A percentile compares a stretch with the other conserved stretches of the same genome.
phyloP scores from a whole-genome alignment of 2,113 vertebrate species.

The Tyto alba region DNA sequence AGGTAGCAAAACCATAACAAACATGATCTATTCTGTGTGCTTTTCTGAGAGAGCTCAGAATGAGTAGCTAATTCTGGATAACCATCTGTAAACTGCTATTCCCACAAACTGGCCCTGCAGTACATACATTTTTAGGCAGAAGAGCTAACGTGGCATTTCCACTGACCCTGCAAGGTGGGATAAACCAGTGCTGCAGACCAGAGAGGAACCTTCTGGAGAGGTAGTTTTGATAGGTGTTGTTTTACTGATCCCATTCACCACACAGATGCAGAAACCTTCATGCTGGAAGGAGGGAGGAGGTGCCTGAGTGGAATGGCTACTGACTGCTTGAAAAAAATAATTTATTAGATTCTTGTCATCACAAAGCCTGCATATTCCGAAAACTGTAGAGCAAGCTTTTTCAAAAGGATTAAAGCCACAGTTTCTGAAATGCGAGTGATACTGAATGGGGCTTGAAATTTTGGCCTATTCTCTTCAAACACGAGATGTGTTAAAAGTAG shows the following conservation, averaged over 20 bases:
- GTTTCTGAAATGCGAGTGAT: neutral
- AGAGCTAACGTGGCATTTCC: neutral
- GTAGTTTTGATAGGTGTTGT: neutral
- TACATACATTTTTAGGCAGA: neutral
- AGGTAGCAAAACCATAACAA: neutral
- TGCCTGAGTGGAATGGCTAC: neutral
- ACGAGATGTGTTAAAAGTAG: neutral
- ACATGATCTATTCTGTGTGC: neutral
- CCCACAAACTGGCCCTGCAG: neutral
- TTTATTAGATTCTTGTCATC: neutral
- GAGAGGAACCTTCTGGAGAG: neutral
- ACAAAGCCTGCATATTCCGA: neutral
- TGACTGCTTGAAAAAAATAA: neutral
- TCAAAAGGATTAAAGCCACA: neutral
- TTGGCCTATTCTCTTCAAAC: neutral
- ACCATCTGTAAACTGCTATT: neutral
- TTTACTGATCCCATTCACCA: neutral
- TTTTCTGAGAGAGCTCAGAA: neutral
- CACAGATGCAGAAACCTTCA: neutral
- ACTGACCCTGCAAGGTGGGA: neutral
- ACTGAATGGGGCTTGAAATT: neutral
- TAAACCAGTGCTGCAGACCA: neutral
- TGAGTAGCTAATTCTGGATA: neutral
- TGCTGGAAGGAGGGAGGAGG: neutral
- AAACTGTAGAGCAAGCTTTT: neutral